These are phyloP conservation scores for Seira musarum DNA, from an alignment of 2,888 invertebrate genomes.

Conservation along the genomic window DNA sequence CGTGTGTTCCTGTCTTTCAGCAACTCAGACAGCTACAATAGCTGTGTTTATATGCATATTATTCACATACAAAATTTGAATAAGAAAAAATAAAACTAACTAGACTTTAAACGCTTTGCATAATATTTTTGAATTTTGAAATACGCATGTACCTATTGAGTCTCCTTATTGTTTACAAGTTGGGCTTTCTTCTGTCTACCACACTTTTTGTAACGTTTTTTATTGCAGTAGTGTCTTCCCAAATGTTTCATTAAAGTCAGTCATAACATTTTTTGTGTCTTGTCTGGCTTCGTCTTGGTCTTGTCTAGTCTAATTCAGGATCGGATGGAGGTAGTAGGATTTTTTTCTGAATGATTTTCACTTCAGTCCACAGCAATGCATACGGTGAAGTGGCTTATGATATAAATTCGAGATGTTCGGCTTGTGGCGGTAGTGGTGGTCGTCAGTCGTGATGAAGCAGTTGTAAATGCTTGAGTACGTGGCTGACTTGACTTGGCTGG, in stretches of 20 bases:
- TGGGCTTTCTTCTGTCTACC: background rate
- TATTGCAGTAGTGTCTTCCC: background rate
- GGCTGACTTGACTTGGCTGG: background rate
- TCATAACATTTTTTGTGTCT: background rate
- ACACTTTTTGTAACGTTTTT: background rate
- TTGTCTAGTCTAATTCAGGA: background rate
- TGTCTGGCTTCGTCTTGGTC: background rate
- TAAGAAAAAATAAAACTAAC: background rate
- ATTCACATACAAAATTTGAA: background rate
- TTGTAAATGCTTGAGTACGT: background rate
- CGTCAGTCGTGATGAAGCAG: too few species aligned
- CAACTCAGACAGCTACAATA: background rate
- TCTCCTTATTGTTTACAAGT: background rate
- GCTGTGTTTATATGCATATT: too few species aligned
- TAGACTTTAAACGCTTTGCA: background rate
- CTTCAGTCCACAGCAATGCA: too few species aligned
- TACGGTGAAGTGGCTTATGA: too few species aligned
- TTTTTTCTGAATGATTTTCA: background rate
- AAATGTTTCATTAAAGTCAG: conserved; percentile 7
- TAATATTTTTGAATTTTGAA: background rate
- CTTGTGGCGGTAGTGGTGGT: too few species aligned
- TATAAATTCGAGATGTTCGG: too few species aligned
- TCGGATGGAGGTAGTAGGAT: background rate
- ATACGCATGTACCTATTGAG: background rate
- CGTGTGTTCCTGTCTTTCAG: conserved; percentile 3